Evolutionary conservation across 1,140 invertebrate genomes (phyloP).

Genomic region (Drosophila tropicalis): DNA sequence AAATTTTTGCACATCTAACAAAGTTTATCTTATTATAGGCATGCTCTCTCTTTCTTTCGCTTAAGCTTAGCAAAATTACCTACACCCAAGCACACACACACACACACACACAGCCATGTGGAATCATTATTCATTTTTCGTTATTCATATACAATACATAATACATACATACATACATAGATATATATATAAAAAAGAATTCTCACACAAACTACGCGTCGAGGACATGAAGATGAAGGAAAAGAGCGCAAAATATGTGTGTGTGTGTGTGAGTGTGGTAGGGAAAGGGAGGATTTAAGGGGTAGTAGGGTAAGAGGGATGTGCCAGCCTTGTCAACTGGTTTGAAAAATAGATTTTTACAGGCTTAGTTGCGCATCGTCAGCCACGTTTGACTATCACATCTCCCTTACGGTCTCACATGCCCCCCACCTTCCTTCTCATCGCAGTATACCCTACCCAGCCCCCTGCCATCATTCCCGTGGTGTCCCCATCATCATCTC

Average conservation of each 20-base stretch:
- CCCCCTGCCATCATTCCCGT: not conserved
- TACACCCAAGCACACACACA: not conserved
- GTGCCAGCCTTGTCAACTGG: slow-evolving; percentile 69
- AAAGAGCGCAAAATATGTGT: too few species aligned
- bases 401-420: slow-evolving; percentile 23
- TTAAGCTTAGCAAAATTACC: slow-evolving; percentile 1
- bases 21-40: slow-evolving; percentile 12
- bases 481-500: not conserved
- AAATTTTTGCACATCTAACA: slow-evolving; percentile 13
- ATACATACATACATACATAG: not conserved
- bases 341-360: slow-evolving; percentile 81
- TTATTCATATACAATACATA: slow-evolving; percentile 13
- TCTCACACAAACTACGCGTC: slow-evolving; percentile 8
- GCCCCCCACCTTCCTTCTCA: not conserved
- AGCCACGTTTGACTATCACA: slow-evolving; percentile 62
- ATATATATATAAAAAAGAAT: not conserved
- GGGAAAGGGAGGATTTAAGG: too few species aligned
- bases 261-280: too few species aligned
- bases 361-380: slow-evolving; percentile 80
- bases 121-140: slow-evolving; percentile 11
- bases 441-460: too few species aligned
- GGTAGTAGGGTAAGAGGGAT: slow-evolving; percentile 18
- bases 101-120: not conserved
- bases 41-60: not conserved
- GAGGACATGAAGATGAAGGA: slow-evolving; percentile 25